Conservation (phyloP, 2,797 vertebrate species). For the Psittacula derbiana region DNA sequence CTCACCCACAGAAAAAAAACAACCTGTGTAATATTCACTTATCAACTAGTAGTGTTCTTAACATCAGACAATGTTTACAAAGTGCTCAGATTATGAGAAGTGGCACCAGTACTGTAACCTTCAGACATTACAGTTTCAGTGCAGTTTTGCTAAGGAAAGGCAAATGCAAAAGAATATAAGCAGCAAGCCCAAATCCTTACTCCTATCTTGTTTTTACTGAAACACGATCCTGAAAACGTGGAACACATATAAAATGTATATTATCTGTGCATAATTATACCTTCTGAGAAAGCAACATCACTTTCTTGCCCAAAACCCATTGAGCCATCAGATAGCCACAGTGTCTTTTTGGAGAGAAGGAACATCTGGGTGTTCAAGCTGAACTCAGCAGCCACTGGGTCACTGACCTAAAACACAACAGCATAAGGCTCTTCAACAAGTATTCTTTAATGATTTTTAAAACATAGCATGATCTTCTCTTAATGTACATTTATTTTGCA, state of each 20-base stretch:
- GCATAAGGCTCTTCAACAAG: background rate
- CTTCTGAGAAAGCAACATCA: slow-evolving; percentile 88
- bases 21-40: background rate
- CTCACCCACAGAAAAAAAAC: background rate
- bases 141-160: background rate
- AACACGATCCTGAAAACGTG: background rate
- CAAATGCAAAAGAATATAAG: background rate
- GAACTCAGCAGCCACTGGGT: slow-evolving; percentile 93
- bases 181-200: background rate
- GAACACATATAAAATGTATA: background rate
- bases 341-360: slow-evolving; percentile 86
- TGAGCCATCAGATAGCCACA: slow-evolving; percentile 94
- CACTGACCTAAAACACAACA: slow-evolving; percentile 86
- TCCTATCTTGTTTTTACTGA: background rate
- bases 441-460: background rate
- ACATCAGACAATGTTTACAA: background rate
- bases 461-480: background rate
- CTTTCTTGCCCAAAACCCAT: slow-evolving; percentile 92
- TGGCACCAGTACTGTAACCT: background rate
- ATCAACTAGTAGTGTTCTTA: background rate
- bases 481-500: background rate
- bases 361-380: slow-evolving; percentile 94
- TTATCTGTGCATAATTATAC: slow-evolving; percentile 64
- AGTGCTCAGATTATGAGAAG: background rate
- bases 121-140: background rate